phyloP scores from a whole-genome alignment of 2,888 invertebrate species.

The Eupithecia subfuscata region DNA sequence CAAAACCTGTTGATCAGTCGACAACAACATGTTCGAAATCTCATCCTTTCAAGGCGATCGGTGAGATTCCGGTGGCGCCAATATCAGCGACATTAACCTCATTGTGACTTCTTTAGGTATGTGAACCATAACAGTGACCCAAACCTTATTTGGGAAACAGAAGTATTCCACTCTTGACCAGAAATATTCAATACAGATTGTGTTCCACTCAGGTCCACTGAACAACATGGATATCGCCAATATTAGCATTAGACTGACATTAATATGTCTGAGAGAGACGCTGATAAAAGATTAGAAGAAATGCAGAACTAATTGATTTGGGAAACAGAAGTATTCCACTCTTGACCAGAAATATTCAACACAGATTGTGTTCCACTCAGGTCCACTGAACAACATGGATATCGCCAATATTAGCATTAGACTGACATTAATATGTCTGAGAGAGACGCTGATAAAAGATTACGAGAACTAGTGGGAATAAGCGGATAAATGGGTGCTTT shows the following conservation, averaged over 20 bases:
- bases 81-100: conserved; percentile 32
- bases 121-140: conserved; percentile 1
- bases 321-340: not conserved
- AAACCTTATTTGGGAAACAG: conserved; percentile 5
- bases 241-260: no score
- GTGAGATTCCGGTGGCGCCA: conserved; percentile 30
- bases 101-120: conserved; percentile 11
- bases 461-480: no score
- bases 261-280: no score
- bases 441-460: no score
- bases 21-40: conserved; percentile 34
- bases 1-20: conserved; percentile 38
- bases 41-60: conserved; percentile 33
- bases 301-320: no score
- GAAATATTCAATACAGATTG: not conserved
- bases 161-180: not conserved
- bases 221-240: not conserved
- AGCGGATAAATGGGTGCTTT: no score
- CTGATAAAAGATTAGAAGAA: no score
- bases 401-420: not conserved
- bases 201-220: not conserved
- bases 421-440: no score
- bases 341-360: not conserved
- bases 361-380: not conserved
- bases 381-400: not conserved